phyloP scores from a whole-genome alignment of 2,888 invertebrate species.

The Mythimna ferrago region DNA sequence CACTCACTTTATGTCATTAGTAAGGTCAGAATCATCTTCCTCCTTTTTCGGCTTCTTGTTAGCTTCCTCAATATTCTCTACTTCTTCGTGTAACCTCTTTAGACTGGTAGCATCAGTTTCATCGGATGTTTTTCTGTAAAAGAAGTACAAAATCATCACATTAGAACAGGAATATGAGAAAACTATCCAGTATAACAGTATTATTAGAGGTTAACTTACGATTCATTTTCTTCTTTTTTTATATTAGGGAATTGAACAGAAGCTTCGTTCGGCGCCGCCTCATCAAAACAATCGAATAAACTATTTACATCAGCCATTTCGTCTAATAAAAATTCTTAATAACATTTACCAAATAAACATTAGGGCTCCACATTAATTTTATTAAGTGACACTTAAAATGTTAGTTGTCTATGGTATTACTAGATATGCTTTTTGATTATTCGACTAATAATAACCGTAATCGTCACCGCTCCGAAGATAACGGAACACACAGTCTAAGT shows the following conservation, averaged over 20 bases:
- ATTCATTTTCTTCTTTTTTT: slow-evolving; percentile 65
- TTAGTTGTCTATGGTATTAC: not conserved
- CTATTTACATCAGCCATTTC: slow-evolving; percentile 80
- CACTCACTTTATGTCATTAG: slow-evolving; percentile 83
- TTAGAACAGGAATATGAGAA: not conserved
- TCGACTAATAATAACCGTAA: not conserved
- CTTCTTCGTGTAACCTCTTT: slow-evolving; percentile 83
- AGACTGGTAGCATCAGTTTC: slow-evolving; percentile 65
- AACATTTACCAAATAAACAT: slow-evolving; percentile 4
- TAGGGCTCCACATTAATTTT: slow-evolving; percentile 14
- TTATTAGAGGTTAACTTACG: slow-evolving; percentile 80
- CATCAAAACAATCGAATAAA: slow-evolving; percentile 87
- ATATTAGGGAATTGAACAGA: slow-evolving; percentile 77
- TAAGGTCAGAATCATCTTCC: slow-evolving; percentile 79
- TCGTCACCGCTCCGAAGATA: not conserved
- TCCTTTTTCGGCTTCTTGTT: slow-evolving; percentile 78
- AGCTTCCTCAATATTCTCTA: slow-evolving; percentile 78
- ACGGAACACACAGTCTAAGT: not conserved
- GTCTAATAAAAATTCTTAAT: not conserved
- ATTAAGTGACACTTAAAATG: not conserved
- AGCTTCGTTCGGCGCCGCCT: slow-evolving; percentile 72
- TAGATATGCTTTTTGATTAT: slow-evolving; percentile 1
- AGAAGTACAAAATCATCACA: slow-evolving; percentile 21
- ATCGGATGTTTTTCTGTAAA: slow-evolving; percentile 61
- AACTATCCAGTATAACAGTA: slow-evolving; percentile 38